A percentile compares a stretch with the other conserved stretches of the same genome.
These are phyloP conservation scores for Chouioia cunea DNA, from an alignment of 2,888 invertebrate genomes.

Conservation along the genomic window DNA sequence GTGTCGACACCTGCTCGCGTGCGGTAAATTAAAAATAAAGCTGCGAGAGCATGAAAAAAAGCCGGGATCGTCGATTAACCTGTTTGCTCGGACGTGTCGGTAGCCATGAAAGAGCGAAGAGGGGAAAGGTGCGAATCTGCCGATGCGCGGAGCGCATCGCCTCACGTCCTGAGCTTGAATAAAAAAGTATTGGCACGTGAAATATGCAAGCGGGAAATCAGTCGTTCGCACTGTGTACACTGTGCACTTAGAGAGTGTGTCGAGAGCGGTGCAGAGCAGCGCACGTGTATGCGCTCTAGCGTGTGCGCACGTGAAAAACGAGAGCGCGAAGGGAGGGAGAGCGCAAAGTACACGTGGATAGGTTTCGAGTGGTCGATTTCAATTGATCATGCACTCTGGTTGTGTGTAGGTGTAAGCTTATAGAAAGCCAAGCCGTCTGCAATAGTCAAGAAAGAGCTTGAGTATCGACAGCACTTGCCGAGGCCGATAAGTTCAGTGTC, in stretches of 20 bases:
- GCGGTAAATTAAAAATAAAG: constrained; percentile 13
- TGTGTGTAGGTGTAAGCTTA: not conserved
- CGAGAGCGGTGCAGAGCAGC: not conserved
- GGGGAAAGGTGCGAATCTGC: not conserved
- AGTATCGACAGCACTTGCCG: too few species aligned
- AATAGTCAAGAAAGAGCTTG: not conserved
- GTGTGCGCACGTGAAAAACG: constrained; percentile 46
- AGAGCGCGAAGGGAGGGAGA: constrained; percentile 20
- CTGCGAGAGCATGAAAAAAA: constrained; percentile 4
- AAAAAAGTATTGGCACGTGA: constrained; percentile 2
- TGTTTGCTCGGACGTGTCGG: constrained; percentile 23
- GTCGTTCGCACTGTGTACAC: constrained; percentile 1
- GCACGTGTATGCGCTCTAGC: constrained; percentile 8
- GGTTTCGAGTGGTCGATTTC: constrained; percentile 59
- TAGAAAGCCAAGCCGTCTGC: constrained; percentile 8
- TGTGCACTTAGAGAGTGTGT: too few species aligned
- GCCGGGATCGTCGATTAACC: constrained; percentile 31
- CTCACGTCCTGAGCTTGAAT: not conserved
- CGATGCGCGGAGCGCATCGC: not conserved
- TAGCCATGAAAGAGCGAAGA: not conserved
- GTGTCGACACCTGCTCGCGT: constrained; percentile 1
- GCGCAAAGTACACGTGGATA: constrained; percentile 54
- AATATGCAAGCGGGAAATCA: constrained; percentile 5
- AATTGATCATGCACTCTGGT: constrained; percentile 58
- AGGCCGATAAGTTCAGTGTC: too few species aligned